These are phyloP conservation scores for Rhinolophus ferrumequinum DNA, from an alignment of 2,113 vertebrate genomes.

Conservation along the genomic window DNA sequence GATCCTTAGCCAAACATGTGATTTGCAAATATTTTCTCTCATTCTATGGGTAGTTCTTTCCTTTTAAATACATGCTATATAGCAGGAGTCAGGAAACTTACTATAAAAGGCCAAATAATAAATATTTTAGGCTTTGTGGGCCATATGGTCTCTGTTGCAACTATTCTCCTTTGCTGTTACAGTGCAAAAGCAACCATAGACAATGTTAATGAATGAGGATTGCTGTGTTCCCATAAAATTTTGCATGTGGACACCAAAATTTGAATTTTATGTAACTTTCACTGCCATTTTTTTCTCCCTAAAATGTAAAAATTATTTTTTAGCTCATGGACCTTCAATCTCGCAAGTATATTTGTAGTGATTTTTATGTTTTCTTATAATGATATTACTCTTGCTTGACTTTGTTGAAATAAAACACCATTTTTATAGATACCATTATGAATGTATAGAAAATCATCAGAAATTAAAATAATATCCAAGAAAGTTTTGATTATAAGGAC, in stretches of 20 bases:
- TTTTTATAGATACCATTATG: neutral
- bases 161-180: neutral
- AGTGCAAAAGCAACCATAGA: neutral
- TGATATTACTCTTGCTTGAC: neutral
- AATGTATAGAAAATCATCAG: neutral
- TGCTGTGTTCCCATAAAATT: neutral
- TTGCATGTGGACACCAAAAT: neutral
- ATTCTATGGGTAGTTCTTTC: neutral
- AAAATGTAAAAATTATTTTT: constrained; percentile 7
- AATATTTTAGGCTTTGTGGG: constrained; percentile 26
- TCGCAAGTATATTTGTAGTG: neutral
- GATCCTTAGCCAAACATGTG: neutral
- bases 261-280: neutral
- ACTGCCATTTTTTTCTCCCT: neutral
- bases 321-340: neutral
- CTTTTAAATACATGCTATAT: neutral
- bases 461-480: constrained; percentile 8
- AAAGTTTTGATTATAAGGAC: neutral
- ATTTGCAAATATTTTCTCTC: neutral
- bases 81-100: neutral
- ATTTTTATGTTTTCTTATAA: constrained; percentile 5
- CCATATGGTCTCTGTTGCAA: neutral
- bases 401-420: constrained; percentile 33
- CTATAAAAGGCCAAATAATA: neutral
- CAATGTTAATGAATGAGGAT: neutral